These are phyloP conservation scores for Lichenostomus cassidix DNA, from an alignment of 2,113 vertebrate genomes.

Conservation along the genomic window DNA sequence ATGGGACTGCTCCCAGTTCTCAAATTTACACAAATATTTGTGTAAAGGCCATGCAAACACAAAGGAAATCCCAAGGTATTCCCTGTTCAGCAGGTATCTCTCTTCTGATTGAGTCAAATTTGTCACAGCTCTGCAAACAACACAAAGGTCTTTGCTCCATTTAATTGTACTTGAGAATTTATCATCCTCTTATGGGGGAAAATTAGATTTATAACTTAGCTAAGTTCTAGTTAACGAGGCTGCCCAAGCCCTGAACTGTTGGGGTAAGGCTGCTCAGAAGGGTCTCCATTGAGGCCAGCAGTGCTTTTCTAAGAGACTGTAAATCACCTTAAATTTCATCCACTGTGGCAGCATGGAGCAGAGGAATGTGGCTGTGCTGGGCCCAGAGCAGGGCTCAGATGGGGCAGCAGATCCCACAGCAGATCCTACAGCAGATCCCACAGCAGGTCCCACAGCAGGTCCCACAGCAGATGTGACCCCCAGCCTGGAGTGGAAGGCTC, in stretches of 20 bases:
- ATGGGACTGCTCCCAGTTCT: neutral
- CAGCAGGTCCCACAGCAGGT: neutral
- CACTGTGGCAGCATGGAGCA: neutral
- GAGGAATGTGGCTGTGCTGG: neutral
- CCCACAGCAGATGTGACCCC: fast-evolving
- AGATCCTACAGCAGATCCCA: no score
- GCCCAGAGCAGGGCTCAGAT: neutral
- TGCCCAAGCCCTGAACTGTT: neutral
- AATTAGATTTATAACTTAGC: neutral
- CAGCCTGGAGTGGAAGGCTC: neutral
- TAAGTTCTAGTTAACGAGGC: neutral
- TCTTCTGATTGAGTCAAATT: neutral
- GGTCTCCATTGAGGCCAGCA: neutral
- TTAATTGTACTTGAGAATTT: neutral
- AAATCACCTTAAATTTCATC: neutral
- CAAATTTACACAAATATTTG: neutral
- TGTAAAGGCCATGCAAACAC: neutral
- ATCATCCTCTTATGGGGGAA: neutral
- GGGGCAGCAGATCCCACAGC: neutral
- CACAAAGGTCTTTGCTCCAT: neutral
- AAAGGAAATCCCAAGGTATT: neutral
- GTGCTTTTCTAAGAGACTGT: neutral
- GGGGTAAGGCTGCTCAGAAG: neutral
- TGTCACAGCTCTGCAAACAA: neutral
- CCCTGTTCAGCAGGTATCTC: neutral